Percentiles rank a stretch among this genome's conserved stretches.
These are phyloP conservation scores for Ectemnius continuus DNA, from an alignment of 2,888 invertebrate species.

Conservation along the genomic window DNA sequence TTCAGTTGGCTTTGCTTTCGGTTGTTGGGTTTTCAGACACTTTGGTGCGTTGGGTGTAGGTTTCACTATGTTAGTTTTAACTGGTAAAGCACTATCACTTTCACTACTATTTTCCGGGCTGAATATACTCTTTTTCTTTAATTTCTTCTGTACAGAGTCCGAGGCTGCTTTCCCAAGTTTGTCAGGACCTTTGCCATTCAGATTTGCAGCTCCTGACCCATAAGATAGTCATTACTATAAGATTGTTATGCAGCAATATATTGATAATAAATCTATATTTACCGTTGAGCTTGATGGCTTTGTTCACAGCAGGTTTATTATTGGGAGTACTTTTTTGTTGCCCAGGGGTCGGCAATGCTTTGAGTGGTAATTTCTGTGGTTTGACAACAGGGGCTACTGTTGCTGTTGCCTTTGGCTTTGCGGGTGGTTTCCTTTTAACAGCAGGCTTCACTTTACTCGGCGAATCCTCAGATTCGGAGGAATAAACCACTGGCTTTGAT, in stretches of 20 bases:
- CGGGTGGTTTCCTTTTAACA: conserved; percentile 79
- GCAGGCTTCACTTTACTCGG: conserved; percentile 73
- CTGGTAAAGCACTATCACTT: conserved; percentile 78
- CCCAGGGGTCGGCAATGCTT: conserved; percentile 66
- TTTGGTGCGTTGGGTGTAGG: conserved; percentile 71
- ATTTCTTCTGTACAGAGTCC: conserved; percentile 74
- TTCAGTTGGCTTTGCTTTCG: conserved; percentile 76
- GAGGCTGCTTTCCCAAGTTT: conserved; percentile 60
- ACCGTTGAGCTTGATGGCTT: conserved; percentile 70
- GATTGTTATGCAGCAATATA: not conserved
- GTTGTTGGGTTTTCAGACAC: conserved; percentile 69
- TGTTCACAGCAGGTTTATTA: conserved; percentile 70
- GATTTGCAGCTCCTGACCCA: conserved; percentile 28
- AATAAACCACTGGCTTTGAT: conserved; percentile 69
- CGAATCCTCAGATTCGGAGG: conserved; percentile 75
- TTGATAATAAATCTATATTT: conserved; percentile 32
- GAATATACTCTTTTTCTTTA: conserved; percentile 88
- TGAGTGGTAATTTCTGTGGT: conserved; percentile 78
- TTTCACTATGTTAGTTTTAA: conserved; percentile 77
- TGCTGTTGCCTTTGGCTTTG: conserved; percentile 83
- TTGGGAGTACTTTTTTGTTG: conserved; percentile 69
- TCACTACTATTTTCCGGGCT: conserved; percentile 89
- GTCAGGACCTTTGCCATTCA: conserved; percentile 60
- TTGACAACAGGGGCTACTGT: conserved; percentile 81
- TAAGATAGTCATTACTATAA: not conserved